Evolutionary conservation across 2,797 vertebrate genomes (phyloP).

Genomic region (Ceyx erithaca): DNA sequence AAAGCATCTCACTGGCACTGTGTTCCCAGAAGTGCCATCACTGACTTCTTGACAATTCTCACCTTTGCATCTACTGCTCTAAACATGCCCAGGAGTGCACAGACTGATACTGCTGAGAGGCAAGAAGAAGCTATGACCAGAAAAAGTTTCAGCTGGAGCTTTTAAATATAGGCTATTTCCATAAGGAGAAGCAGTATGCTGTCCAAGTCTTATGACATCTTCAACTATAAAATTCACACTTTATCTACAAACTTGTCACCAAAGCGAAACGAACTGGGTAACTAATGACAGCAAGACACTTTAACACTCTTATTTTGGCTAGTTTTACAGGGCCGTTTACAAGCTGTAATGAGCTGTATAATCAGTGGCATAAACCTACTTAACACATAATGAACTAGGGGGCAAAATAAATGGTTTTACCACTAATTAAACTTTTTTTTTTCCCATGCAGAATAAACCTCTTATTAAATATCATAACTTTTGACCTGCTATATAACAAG

Average conservation of each 20-base stretch:
- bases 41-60: neutral
- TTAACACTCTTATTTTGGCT: neutral
- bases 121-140: neutral
- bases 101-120: neutral
- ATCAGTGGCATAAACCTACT: slow-evolving; percentile 2
- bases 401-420: neutral
- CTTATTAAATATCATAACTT: neutral
- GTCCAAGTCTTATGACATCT: neutral
- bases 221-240: slow-evolving; percentile 11
- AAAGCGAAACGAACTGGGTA: neutral
- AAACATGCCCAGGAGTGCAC: neutral
- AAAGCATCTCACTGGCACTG: neutral
- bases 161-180: neutral
- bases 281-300: neutral
- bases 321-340: slow-evolving; percentile 30
- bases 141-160: neutral
- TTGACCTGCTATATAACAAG: neutral
- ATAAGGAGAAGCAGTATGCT: neutral
- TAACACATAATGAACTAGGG: neutral
- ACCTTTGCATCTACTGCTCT: neutral
- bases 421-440: slow-evolving; percentile 20
- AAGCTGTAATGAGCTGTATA: neutral
- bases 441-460: neutral
- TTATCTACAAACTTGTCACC: slow-evolving; percentile 26
- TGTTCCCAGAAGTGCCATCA: neutral